These are phyloP conservation scores for Polyommatus iphigenia DNA, from an alignment of 2,888 invertebrate genomes.

Conservation along the genomic window DNA sequence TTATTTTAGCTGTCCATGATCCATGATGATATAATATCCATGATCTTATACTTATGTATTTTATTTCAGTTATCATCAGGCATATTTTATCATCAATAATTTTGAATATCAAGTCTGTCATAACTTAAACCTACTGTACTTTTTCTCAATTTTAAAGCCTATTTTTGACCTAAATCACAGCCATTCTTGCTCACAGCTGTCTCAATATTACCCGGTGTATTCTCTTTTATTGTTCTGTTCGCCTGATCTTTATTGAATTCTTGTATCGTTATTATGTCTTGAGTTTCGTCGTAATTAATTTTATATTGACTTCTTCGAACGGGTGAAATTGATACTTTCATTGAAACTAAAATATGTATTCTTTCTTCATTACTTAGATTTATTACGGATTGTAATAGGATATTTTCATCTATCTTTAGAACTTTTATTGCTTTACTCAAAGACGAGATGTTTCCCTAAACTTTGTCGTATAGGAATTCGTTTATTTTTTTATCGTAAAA, in stretches of 20 bases:
- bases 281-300: slow-evolving; percentile 23
- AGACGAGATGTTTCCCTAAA: no score
- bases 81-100: not conserved
- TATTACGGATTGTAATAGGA: not conserved
- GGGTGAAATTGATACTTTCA: not conserved
- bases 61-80: not conserved
- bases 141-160: not conserved
- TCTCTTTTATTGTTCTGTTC: slow-evolving; percentile 18
- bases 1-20: no score
- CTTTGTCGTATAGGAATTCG: no score
- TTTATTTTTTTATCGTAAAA: no score
- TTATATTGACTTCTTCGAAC: slow-evolving; percentile 18
- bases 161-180: not conserved
- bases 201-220: slow-evolving; percentile 14
- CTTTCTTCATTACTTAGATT: not conserved
- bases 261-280: slow-evolving; percentile 22
- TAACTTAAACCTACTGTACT: not conserved
- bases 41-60: no score
- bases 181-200: slow-evolving; percentile 2
- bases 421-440: no score
- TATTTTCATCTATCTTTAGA: no score
- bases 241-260: slow-evolving; percentile 24
- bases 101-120: not conserved
- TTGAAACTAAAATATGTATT: not conserved
- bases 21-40: no score